These are phyloP conservation scores for Cricetomys ansorgei DNA, from an alignment of 2,113 vertebrate species.

Conservation along the genomic window DNA sequence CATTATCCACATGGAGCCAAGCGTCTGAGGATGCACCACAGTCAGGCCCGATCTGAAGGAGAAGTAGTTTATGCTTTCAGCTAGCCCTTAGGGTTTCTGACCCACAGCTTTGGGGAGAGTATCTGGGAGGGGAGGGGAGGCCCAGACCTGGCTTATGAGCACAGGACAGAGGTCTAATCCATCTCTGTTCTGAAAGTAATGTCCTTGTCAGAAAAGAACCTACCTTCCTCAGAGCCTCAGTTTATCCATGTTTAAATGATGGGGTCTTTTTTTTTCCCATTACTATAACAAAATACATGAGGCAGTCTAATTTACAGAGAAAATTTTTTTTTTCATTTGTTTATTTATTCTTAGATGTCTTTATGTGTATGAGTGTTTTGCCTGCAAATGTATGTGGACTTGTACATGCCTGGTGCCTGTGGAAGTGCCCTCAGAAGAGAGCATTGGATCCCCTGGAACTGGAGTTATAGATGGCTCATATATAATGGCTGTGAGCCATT, in stretches of 20 bases:
- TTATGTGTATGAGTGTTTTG: background rate
- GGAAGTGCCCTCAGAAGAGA: background rate
- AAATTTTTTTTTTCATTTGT: background rate
- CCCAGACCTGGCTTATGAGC: background rate
- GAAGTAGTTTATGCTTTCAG: background rate
- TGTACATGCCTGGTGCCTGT: background rate
- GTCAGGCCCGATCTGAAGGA: background rate
- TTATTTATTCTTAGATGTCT: background rate
- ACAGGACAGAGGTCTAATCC: background rate
- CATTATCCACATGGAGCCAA: background rate
- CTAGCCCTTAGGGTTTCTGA: background rate
- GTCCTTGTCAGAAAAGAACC: background rate
- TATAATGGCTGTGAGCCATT: background rate
- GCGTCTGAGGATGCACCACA: background rate
- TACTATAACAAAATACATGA: background rate
- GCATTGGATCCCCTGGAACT: background rate
- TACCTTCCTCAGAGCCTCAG: background rate
- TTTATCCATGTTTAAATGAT: constrained; percentile 19
- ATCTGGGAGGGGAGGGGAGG: background rate
- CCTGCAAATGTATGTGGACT: background rate
- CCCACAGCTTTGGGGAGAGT: background rate
- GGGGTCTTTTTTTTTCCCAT: background rate
- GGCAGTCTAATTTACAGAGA: background rate
- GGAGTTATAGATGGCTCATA: background rate
- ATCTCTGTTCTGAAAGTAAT: background rate